Base-by-base conservation (phyloP, 2,113 vertebrate species). In the Scortum barcoo region DNA sequence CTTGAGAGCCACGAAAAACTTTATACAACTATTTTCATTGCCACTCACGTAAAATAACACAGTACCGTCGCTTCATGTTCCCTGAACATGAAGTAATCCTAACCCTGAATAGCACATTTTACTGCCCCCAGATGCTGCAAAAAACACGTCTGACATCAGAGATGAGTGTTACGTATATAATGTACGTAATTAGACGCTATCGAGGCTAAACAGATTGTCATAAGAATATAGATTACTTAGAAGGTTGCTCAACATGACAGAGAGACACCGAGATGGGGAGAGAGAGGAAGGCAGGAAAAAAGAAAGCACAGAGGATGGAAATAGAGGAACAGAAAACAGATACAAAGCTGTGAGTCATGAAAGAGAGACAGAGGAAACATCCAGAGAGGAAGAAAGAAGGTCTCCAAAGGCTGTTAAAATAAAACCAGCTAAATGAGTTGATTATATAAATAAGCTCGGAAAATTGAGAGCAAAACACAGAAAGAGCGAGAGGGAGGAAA, bases 371-470 rank as follows among this genome's bases (percentile, higher is more conserved):
- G 61, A 61, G 26, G 69, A 86, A 83, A 67, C 58, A 81, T 83
- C 51, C 61, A 36, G 76, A 61, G 1, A 73, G 48, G 67, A 48
- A 62, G 24, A 78, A 70, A 74, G 38, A 40, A 62, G 54, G 72
- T 75, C 74, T 86, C 79, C 57, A 61, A 86, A 79, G 58, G 67
- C 62, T 66, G 81, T 85, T 86, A 79, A 87, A 86, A 87, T 86
- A 84, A 85, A 86, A 84, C 44, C 73, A 70, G 78, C 74, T 80
- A 86, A 91, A 92, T 79, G 58, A 77, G 74, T 83, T 78, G 72
- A 90, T 88, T 86, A 86, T 79, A 85, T 88, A 89, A 93, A 93
- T 80, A 83, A 76, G 79, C 81, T 87, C 26, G 48, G 70, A 82
- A 65, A 85, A 85, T n/a, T 75, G 44, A 62, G 54, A 78, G 50